phyloP scores from a whole-genome alignment of 2,888 invertebrate species.

The Sarcophaga caerulescens region DNA sequence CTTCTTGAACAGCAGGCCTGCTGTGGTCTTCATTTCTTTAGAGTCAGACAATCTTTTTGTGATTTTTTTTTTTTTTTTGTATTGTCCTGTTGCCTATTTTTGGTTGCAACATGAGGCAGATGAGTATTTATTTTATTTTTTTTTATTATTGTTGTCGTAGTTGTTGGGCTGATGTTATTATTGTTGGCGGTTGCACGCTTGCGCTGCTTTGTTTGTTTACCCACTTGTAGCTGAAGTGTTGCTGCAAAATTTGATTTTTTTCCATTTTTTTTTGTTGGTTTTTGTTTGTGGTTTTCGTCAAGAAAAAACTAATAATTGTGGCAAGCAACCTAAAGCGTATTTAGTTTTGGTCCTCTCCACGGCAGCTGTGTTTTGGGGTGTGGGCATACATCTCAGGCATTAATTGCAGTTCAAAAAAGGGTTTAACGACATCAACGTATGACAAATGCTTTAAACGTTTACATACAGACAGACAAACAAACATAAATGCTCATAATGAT shows the following conservation, averaged over 20 bases:
- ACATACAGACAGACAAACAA: no score
- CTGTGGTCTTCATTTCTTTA: conserved; percentile 69
- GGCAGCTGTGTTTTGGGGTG: conserved; percentile 56
- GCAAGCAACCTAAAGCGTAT: conserved; percentile 22
- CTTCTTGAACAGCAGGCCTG: conserved; percentile 74
- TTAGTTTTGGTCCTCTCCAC: conserved; percentile 41
- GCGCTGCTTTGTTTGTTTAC: conserved; percentile 60
- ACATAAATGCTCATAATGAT: neutral
- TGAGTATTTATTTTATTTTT: conserved; percentile 50
- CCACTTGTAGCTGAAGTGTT: conserved; percentile 63
- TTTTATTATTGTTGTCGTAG: conserved; percentile 26
- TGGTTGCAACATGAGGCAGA: conserved; percentile 58
- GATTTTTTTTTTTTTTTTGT: neutral
- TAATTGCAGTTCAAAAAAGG: conserved; percentile 56
- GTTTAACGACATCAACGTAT: conserved; percentile 46
- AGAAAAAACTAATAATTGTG: neutral
- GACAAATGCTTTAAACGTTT: neutral
- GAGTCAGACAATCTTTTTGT: neutral
- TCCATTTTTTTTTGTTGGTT: conserved; percentile 24
- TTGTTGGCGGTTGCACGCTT: conserved; percentile 69
- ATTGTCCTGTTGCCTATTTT: conserved; percentile 31
- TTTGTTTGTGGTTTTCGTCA: neutral
- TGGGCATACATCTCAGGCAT: neutral
- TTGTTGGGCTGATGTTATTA: conserved; percentile 9
- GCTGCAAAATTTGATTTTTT: conserved; percentile 42